Percentiles rank a stretch among this genome's conserved stretches.
Evolutionary conservation across 2,113 vertebrate genomes (phyloP).

Genomic region (Elephantulus edwardii): DNA sequence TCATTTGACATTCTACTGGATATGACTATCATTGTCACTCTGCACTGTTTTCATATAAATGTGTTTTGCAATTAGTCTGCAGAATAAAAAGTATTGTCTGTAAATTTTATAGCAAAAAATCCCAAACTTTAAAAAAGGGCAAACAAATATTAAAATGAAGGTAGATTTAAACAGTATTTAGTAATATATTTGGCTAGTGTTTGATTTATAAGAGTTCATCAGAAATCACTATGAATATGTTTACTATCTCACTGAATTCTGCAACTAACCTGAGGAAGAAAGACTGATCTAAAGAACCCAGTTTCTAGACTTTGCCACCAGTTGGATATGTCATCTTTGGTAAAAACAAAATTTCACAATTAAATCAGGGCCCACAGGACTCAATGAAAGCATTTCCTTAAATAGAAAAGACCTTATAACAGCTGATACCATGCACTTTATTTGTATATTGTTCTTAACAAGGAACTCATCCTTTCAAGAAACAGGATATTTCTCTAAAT

Average conservation of each 20-base stretch:
- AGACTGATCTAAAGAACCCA: neutral
- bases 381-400: neutral
- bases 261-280: neutral
- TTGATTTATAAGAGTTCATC: constrained; percentile 2
- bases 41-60: constrained; percentile 21
- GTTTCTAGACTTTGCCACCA: neutral
- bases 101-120: constrained; percentile 43
- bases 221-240: neutral
- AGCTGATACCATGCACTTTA: neutral
- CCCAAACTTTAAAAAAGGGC: neutral
- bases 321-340: neutral
- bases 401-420: neutral
- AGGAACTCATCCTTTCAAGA: neutral
- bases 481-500: constrained; percentile 28
- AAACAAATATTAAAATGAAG: constrained; percentile 18
- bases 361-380: neutral
- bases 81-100: constrained; percentile 12
- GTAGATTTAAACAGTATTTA: constrained; percentile 14
- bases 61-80: neutral
- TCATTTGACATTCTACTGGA: constrained; percentile 1
- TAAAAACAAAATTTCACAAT: constrained; percentile 11
- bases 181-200: neutral
- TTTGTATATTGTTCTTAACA: neutral
- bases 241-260: constrained; percentile 27
- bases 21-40: neutral